Evolutionary conservation across 2,113 vertebrate genomes (phyloP).

Genomic region (Bostrychus sinensis): DNA sequence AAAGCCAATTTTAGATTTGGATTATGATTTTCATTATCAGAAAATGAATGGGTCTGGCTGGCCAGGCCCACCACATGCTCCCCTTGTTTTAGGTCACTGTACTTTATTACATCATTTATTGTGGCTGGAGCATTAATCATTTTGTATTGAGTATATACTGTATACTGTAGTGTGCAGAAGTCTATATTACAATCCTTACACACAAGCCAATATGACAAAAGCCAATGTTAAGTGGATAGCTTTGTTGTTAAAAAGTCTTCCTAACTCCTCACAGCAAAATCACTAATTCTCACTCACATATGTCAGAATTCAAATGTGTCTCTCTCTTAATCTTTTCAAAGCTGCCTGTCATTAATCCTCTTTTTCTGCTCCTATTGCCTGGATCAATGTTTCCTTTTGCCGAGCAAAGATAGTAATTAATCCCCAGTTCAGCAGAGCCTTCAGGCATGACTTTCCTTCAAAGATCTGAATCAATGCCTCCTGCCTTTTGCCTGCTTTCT

Average conservation of each 20-base stretch:
- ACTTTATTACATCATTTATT: too few species aligned
- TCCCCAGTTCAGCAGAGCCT: constrained; percentile 67
- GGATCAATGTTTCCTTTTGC: constrained; percentile 79
- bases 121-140: background rate
- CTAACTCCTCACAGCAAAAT: constrained; percentile 20
- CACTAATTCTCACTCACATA: constrained; percentile 18
- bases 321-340: constrained; percentile 66
- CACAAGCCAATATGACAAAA: background rate
- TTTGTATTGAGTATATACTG: background rate
- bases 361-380: constrained; percentile 60
- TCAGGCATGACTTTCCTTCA: constrained; percentile 67
- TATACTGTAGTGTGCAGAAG: background rate
- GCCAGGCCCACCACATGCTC: too few species aligned
- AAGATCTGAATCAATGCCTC: constrained; percentile 61
- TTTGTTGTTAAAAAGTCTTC: constrained; percentile 3
- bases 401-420: constrained; percentile 75
- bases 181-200: background rate
- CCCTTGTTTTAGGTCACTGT: too few species aligned
- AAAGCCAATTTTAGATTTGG: too few species aligned
- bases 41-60: too few species aligned
- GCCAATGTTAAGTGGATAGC: background rate
- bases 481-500: constrained; percentile 38
- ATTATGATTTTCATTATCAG: too few species aligned
- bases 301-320: constrained; percentile 32
- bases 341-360: constrained; percentile 72